A percentile compares a stretch with the other conserved stretches of the same genome.
phyloP scores from a whole-genome alignment of 2,888 invertebrate genomes.

The Drosophila anceps region DNA sequence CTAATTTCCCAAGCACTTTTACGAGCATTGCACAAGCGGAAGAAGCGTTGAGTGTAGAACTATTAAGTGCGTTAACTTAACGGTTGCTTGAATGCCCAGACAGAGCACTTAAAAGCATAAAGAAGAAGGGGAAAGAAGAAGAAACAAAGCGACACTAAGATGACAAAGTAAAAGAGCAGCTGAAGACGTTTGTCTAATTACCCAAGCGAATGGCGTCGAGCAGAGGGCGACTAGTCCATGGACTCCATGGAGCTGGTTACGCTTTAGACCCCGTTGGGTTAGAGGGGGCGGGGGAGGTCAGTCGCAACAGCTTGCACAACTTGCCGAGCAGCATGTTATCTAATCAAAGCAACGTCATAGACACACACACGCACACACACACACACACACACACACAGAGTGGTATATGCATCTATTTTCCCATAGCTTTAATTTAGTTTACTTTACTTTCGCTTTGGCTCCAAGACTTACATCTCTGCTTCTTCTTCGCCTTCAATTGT shows the following conservation, averaged over 20 bases:
- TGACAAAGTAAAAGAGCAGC: slow-evolving; percentile 40
- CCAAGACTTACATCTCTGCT: slow-evolving; percentile 19
- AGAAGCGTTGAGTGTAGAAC: slow-evolving; percentile 47
- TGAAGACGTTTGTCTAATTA: slow-evolving; percentile 38
- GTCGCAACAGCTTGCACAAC: slow-evolving; percentile 33
- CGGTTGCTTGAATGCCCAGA: slow-evolving; percentile 39
- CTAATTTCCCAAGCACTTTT: slow-evolving; percentile 57
- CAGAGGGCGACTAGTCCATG: slow-evolving; percentile 15
- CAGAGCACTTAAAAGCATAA: slow-evolving; percentile 11
- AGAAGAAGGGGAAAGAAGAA: background rate
- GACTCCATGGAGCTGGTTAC: slow-evolving; percentile 8
- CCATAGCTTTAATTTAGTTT: slow-evolving; percentile 38
- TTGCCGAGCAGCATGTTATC: slow-evolving; percentile 48
- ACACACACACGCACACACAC: background rate
- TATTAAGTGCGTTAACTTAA: slow-evolving; percentile 77
- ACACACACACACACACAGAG: background rate
- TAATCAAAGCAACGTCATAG: slow-evolving; percentile 44
- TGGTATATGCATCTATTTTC: slow-evolving; percentile 27
- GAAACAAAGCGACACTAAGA: slow-evolving; percentile 27
- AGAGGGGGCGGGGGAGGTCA: background rate
- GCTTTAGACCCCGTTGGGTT: background rate
- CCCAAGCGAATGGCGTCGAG: slow-evolving; percentile 12
- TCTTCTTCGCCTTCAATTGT: slow-evolving; percentile 11
- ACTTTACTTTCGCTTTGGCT: slow-evolving; percentile 31
- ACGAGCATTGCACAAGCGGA: slow-evolving; percentile 62